Evolutionary conservation across 1,140 invertebrate species (phyloP).

Genomic region (Oncopodura yosiiana): DNA sequence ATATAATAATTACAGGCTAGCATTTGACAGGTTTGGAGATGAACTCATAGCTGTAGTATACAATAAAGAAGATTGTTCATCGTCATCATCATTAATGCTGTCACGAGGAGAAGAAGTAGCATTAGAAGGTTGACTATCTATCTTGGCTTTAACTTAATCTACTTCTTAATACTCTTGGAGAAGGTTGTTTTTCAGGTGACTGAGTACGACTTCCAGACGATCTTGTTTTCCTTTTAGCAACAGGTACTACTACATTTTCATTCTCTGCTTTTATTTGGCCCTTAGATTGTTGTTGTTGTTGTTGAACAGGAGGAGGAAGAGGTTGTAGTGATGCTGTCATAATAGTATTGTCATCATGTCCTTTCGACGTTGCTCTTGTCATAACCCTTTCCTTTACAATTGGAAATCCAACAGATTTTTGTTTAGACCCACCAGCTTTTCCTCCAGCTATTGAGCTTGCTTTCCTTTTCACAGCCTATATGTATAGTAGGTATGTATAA

Average conservation of each 20-base stretch:
- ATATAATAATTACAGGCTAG: too few species aligned
- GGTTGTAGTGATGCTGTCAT: background rate
- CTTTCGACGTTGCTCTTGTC: slow-evolving; percentile 11
- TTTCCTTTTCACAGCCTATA: slow-evolving; percentile 12
- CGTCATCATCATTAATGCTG: background rate
- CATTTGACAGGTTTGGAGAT: too few species aligned
- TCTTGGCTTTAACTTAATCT: too few species aligned
- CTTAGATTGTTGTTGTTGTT: background rate
- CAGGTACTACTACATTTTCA: too few species aligned
- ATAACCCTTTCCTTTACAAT: background rate
- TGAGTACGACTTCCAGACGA: too few species aligned
- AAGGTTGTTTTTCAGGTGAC: too few species aligned
- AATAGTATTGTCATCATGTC: background rate
- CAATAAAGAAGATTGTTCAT: background rate
- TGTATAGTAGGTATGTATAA: background rate
- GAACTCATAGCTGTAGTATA: background rate
- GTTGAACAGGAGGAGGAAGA: background rate
- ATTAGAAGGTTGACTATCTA: too few species aligned
- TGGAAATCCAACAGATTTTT: background rate
- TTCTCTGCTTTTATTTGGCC: background rate
- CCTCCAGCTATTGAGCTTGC: background rate
- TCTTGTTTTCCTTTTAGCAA: too few species aligned
- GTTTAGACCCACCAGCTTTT: slow-evolving; percentile 2
- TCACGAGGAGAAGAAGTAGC: background rate
- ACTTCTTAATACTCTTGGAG: too few species aligned